Evolutionary conservation across 1,140 invertebrate species (phyloP), one percentile per base, ranked within the genome.

Genomic region (Caligus rogercresseyi): DNA sequence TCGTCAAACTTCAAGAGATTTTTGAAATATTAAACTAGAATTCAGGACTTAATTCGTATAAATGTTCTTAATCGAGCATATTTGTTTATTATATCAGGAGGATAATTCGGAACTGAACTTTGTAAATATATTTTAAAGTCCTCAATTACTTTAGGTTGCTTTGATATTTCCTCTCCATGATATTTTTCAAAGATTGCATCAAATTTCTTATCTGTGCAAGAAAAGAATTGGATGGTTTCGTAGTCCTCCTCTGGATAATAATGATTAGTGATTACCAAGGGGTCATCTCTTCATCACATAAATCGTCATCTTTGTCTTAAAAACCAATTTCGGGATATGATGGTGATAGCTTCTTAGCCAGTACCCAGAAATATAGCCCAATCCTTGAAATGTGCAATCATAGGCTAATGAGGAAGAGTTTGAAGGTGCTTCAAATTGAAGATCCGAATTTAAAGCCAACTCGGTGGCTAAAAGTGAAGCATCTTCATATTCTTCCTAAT

Each of bases 401-500:
- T 43, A 43, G 7, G 31, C 31, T 43, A n/a, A 43, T 7, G 31
- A 43, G 31, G 31, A 43, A n/a, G 31, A 43, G n/a, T 43, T n/a
- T 43, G 31, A 43, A 7, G 31, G n/a, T 43, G 31, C 31, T 43
- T 43, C n/a, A n/a, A 43, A 43, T 43, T 43, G 4, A 3, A 23
- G 19, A 31, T 60, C 58, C 58, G 25, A n/a, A 60, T 43, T 15
- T 60, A 16, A 7, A 43, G 31, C 31, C 31, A 43, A 43, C 31
- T 43, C n/a, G 31, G 31, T 43, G n/a, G 31, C 31, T 43, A 43
- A 43, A 43, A 43, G 31, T 43, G 31, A 43, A 43, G n/a, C 31
- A 43, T 43, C 31, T 43, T 43, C n/a, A n/a, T 60, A 60, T 60
- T 31, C 58, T 43, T 24, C 58, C 21, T 43, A 51, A 60, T 3